Conservation (phyloP, 2,797 vertebrate genomes). For the Antennarius maculatus region DNA sequence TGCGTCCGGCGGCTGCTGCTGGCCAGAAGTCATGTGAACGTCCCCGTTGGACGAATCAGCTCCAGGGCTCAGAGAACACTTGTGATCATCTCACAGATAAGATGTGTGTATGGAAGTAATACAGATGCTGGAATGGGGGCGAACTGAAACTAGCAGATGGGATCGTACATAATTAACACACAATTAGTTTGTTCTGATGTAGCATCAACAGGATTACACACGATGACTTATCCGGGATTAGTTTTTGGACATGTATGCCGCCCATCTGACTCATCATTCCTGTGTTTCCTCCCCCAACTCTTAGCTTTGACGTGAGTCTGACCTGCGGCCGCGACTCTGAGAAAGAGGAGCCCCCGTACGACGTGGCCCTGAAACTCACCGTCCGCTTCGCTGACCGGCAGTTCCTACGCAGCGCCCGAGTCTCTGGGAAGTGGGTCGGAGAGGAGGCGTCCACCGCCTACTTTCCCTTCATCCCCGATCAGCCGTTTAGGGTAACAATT, state of each 20-base stretch:
- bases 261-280: slow-evolving; percentile 17
- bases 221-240: slow-evolving; percentile 63
- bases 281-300: not conserved
- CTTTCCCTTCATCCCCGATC: slow-evolving; percentile 97
- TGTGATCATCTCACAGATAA: slow-evolving; percentile 19
- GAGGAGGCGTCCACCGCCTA: slow-evolving; percentile 92
- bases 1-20: slow-evolving; percentile 41
- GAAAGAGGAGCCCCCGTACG: slow-evolving; percentile 81
- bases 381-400: slow-evolving; percentile 91
- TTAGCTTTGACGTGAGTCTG: slow-evolving; percentile 93
- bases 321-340: slow-evolving; percentile 89
- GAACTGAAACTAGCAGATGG: slow-evolving; percentile 33
- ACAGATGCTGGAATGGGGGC: slow-evolving; percentile 8
- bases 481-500: slow-evolving; percentile 92
- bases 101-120: slow-evolving; percentile 20
- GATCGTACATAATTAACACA: slow-evolving; percentile 60
- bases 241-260: slow-evolving; percentile 17
- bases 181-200: slow-evolving; percentile 46
- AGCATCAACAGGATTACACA: slow-evolving; percentile 54
- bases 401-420: slow-evolving; percentile 89
- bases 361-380: slow-evolving; percentile 94
- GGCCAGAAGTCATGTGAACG: slow-evolving; percentile 39
- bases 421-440: slow-evolving; percentile 91
- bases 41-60: not conserved
- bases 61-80: too few relatives aligned